Conservation (phyloP, 2,797 vertebrate species). For the Eupleurogrammus muticus region DNA sequence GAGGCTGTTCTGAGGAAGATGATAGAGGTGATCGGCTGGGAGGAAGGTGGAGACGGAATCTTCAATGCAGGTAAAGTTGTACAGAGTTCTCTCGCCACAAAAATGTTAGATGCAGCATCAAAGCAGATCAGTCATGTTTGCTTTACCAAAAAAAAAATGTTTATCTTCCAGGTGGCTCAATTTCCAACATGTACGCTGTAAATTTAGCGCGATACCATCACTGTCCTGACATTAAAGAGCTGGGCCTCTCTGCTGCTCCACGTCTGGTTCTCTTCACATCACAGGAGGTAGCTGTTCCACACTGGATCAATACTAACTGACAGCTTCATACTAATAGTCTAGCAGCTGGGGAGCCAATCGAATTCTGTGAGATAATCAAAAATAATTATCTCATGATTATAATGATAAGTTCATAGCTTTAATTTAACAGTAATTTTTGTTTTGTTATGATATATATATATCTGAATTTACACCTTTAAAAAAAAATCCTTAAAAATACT, state of each 20-base stretch:
- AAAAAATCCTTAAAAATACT: too few species aligned
- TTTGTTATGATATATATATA: too few species aligned
- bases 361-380: too few species aligned
- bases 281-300: constrained; percentile 81
- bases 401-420: too few species aligned
- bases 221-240: constrained; percentile 88
- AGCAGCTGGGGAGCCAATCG: too few species aligned
- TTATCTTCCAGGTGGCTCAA: constrained; percentile 86
- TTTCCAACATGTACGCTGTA: constrained; percentile 92
- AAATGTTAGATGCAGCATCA: too few species aligned
- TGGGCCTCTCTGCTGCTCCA: constrained; percentile 84
- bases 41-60: constrained; percentile 89
- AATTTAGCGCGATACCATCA: constrained; percentile 87
- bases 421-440: too few species aligned
- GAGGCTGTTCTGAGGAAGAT: constrained; percentile 89
- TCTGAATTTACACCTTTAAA: too few species aligned
- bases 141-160: neutral
- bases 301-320: too few species aligned
- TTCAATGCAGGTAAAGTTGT: constrained; percentile 91
- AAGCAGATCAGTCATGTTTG: neutral
- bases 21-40: constrained; percentile 89
- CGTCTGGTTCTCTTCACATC: constrained; percentile 88
- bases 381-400: too few species aligned
- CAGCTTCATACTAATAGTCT: too few species aligned
- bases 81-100: too few species aligned